These are phyloP conservation scores for Hanleya hanleyi DNA, from an alignment of 2,888 invertebrate genomes.

Conservation along the genomic window DNA sequence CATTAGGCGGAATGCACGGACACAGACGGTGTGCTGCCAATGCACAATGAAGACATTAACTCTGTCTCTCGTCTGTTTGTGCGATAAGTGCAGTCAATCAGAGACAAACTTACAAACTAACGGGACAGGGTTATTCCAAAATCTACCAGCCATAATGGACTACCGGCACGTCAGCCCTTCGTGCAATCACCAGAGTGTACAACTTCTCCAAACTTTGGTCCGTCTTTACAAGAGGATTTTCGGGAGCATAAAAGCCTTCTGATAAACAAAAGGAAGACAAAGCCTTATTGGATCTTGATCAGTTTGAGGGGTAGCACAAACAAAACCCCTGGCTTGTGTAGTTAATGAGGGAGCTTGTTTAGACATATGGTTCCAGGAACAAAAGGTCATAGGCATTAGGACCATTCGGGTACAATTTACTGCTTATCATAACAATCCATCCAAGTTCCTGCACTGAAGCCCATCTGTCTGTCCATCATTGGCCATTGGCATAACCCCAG, in stretches of 20 bases:
- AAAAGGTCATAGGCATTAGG: not conserved
- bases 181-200: not conserved
- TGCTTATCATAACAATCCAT: too few species aligned
- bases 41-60: not conserved
- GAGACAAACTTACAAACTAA: not conserved
- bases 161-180: not conserved
- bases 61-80: not conserved
- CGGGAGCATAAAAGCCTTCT: not conserved
- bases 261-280: conserved; percentile 5
- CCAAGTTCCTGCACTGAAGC: too few species aligned
- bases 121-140: not conserved
- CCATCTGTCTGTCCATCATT: too few species aligned
- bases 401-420: too few species aligned
- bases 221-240: not conserved
- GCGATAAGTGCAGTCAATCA: not conserved
- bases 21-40: not conserved
- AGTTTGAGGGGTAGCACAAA: not conserved
- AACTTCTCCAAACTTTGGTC: not conserved
- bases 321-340: not conserved
- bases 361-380: not conserved
- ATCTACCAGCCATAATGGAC: too few species aligned
- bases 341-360: not conserved
- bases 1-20: not conserved
- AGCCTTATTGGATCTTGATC: not conserved
- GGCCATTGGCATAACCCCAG: too few species aligned